These are phyloP conservation scores for Tillus elongatus DNA, from an alignment of 2,888 invertebrate genomes.

Conservation along the genomic window DNA sequence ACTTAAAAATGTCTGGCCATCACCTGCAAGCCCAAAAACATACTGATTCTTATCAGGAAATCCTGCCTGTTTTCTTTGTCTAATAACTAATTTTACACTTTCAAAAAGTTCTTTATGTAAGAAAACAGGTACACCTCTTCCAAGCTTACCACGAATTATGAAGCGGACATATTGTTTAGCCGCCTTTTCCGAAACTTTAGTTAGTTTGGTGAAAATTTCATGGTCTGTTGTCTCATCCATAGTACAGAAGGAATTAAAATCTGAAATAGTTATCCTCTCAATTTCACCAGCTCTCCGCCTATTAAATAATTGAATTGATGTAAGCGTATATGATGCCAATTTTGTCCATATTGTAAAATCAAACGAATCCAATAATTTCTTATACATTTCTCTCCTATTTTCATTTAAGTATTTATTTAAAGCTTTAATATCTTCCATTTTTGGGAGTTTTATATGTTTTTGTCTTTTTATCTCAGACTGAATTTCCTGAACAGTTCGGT, in stretches of 20 bases:
- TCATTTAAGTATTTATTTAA: conserved; percentile 9
- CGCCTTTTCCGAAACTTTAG: conserved; percentile 3
- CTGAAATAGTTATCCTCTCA: conserved; percentile 7
- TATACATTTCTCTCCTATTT: conserved; percentile 5
- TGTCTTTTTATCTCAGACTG: conserved; percentile 11
- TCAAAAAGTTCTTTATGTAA: conserved; percentile 6
- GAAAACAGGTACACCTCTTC: too few species aligned
- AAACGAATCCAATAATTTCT: conserved; percentile 9
- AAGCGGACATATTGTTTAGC: conserved; percentile 10
- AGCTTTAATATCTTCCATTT: conserved; percentile 10
- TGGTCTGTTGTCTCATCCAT: conserved; percentile 9
- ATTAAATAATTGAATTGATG: conserved; percentile 14
- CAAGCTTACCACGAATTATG: conserved; percentile 13
- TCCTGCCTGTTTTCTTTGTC: conserved; percentile 9
- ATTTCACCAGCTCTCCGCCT: conserved; percentile 14
- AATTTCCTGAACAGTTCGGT: conserved; percentile 9
- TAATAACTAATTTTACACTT: conserved; percentile 8
- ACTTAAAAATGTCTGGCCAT: conserved; percentile 20
- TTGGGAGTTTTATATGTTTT: conserved; percentile 13
- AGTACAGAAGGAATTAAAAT: conserved; percentile 8
- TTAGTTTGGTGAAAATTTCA: conserved; percentile 9
- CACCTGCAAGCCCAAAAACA: conserved; percentile 10
- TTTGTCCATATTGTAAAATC: conserved; percentile 8
- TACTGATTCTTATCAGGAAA: conserved; percentile 8
- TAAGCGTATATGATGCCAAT: conserved; percentile 8